Percentiles rank a stretch among this genome's conserved stretches.
phyloP scores from a whole-genome alignment of 2,113 vertebrate species.

The Paraplagusia blochii region DNA sequence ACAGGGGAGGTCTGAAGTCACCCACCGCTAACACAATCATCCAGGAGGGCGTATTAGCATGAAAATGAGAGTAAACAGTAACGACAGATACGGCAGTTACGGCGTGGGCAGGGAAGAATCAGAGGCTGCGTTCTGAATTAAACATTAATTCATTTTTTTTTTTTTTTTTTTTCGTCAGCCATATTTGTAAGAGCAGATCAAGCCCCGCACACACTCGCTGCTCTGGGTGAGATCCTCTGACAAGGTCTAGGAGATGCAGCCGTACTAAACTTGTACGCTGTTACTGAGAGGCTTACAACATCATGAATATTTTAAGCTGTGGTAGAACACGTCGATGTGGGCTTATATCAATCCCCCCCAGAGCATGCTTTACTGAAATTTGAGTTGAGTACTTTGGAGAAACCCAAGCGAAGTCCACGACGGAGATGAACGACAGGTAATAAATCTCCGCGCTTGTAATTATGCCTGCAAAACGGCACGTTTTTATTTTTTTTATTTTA shows the following conservation, averaged over 20 bases:
- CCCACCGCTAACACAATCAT: slow-evolving; percentile 16
- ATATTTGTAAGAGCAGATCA: slow-evolving; percentile 6
- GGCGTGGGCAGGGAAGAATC: background rate
- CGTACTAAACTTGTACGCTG: slow-evolving; percentile 14
- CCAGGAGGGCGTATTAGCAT: slow-evolving; percentile 18
- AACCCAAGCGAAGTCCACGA: slow-evolving; percentile 5
- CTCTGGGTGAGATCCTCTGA: slow-evolving; percentile 19
- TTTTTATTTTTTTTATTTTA: too few relatives aligned
- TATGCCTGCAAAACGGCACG: background rate
- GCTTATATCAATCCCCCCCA: slow-evolving; percentile 23
- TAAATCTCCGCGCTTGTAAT: background rate
- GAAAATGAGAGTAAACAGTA: slow-evolving; percentile 12
- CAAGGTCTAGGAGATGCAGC: slow-evolving; percentile 8
- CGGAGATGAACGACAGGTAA: background rate
- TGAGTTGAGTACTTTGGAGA: slow-evolving; percentile 19
- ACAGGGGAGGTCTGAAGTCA: slow-evolving; percentile 46
- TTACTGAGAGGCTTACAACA: slow-evolving; percentile 14
- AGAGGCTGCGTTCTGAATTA: slow-evolving; percentile 24
- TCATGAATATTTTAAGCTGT: slow-evolving; percentile 46
- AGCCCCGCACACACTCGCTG: slow-evolving; percentile 19
- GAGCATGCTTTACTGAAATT: slow-evolving; percentile 30
- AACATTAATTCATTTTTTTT: slow-evolving; percentile 12
- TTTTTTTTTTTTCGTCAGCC: slow-evolving; percentile 7
- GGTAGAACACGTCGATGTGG: slow-evolving; percentile 20
- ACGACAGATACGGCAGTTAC: background rate